These are phyloP conservation scores for Propithecus deckenii DNA, from an alignment of 2,797 vertebrate genomes.

Conservation along the genomic window DNA sequence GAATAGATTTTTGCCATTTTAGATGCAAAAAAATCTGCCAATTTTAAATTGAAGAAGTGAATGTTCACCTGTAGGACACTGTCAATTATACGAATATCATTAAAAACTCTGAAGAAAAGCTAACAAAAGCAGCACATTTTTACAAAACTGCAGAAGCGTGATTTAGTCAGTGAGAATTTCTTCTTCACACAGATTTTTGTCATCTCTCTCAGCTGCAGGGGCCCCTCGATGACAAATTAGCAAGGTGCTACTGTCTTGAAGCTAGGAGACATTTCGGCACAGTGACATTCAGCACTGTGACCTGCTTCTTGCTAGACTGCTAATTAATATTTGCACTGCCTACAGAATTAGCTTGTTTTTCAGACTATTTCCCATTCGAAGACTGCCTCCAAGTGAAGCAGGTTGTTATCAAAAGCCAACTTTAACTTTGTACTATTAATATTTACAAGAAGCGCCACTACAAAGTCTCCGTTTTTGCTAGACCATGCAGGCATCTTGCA, in stretches of 20 bases:
- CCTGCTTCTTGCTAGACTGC: conserved; percentile 54
- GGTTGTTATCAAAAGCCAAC: neutral
- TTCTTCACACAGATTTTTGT: conserved; percentile 59
- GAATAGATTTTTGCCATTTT: neutral
- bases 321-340: conserved; percentile 65
- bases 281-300: conserved; percentile 41
- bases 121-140: conserved; percentile 30
- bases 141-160: conserved; percentile 5
- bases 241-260: conserved; percentile 60
- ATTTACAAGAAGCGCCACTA: neutral
- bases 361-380: conserved; percentile 12
- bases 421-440: neutral
- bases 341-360: conserved; percentile 11
- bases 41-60: neutral
- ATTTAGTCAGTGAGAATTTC: conserved; percentile 70
- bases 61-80: neutral
- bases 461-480: neutral
- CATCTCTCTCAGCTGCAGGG: conserved; percentile 47
- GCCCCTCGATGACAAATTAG: conserved; percentile 58
- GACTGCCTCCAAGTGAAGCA: neutral
- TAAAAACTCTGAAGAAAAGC: neutral
- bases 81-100: neutral
- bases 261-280: conserved; percentile 18
- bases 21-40: neutral
- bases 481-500: neutral